phyloP scores from a whole-genome alignment of 2,113 vertebrate species.

The Tychaedon coryphoeus region DNA sequence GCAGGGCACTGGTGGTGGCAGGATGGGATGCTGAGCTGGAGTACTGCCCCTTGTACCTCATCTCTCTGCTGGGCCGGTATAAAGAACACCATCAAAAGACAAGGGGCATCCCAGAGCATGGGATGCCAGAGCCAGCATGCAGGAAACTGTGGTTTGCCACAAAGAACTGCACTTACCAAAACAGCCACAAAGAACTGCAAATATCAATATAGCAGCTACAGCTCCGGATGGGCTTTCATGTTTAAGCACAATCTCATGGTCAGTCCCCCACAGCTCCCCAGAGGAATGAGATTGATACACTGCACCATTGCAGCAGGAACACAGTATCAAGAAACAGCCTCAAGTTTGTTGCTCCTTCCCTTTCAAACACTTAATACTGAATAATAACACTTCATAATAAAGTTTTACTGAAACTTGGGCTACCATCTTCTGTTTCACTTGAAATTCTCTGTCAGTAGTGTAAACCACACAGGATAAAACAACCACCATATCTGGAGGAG shows the following conservation, averaged over 20 bases:
- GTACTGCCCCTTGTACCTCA: neutral
- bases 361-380: neutral
- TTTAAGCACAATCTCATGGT: neutral
- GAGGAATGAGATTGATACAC: neutral
- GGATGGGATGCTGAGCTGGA: neutral
- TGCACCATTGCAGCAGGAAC: neutral
- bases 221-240: neutral
- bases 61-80: neutral
- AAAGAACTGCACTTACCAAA: neutral
- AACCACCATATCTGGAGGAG: neutral
- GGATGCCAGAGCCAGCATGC: neutral
- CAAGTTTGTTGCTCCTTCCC: neutral
- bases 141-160: neutral
- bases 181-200: neutral
- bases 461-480: neutral
- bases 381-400: neutral
- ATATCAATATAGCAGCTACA: neutral
- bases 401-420: neutral
- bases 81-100: neutral
- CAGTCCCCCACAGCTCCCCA: neutral
- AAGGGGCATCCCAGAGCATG: neutral
- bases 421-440: neutral
- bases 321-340: neutral
- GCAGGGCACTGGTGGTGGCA: neutral
- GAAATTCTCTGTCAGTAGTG: neutral